Conservation (phyloP, 2,888 invertebrate species). For the Unio delphinus region DNA sequence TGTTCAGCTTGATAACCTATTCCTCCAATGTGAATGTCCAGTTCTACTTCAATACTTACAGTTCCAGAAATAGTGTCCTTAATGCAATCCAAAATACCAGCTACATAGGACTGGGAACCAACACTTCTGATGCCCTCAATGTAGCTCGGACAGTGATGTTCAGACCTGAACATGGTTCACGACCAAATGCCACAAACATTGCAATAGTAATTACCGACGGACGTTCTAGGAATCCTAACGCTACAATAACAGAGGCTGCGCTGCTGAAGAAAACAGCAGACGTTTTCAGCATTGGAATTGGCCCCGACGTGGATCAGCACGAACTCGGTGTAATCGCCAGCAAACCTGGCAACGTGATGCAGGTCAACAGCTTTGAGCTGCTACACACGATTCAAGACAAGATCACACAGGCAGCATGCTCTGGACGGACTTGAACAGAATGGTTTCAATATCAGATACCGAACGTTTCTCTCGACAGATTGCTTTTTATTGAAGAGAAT, state of each 20-base stretch:
- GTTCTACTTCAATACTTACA: conserved; percentile 39
- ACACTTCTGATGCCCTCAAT: conserved; percentile 37
- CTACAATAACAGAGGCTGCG: conserved; percentile 26
- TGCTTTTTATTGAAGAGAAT: no score
- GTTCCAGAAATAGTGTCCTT: conserved; percentile 20
- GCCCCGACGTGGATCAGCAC: conserved; percentile 25
- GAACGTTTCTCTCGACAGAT: no score
- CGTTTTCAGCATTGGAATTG: conserved; percentile 38
- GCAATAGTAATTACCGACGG: conserved; percentile 52
- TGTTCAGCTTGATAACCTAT: conserved; percentile 38
- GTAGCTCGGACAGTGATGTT: conserved; percentile 29
- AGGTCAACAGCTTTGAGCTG: conserved; percentile 33
- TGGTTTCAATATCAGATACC: no score
- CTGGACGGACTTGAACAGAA: no score
- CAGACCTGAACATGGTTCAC: conserved; percentile 20
- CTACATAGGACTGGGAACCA: conserved; percentile 41
- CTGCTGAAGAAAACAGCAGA: conserved; percentile 20
- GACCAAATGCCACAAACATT: conserved; percentile 37
- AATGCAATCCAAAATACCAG: conserved; percentile 32
- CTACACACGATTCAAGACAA: conserved; percentile 6
- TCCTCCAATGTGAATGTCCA: conserved; percentile 29
- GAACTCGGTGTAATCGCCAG: conserved; percentile 34
- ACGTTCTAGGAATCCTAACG: conserved; percentile 6
- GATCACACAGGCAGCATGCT: conserved; percentile 34
- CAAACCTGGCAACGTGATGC: conserved; percentile 14